Conservation (phyloP, 1,140 invertebrate species). For the Philopotamus ludificatus region DNA sequence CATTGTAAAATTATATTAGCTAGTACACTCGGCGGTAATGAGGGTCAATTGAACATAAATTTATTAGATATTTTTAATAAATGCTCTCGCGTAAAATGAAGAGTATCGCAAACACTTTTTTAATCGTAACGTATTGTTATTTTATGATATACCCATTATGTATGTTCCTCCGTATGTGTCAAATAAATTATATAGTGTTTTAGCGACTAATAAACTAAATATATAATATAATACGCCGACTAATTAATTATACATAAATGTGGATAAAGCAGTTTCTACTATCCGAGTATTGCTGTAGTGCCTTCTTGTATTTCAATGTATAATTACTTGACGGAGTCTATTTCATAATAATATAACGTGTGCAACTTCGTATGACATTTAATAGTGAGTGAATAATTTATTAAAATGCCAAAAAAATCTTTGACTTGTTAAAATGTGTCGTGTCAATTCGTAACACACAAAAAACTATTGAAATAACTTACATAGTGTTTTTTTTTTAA, state of each 20-base stretch:
- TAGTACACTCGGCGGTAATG: slow-evolving; percentile 27
- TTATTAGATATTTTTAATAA: background rate
- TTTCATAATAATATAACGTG: slow-evolving; percentile 1
- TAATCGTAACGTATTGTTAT: background rate
- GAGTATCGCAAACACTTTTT: background rate
- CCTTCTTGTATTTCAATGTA: slow-evolving; percentile 31
- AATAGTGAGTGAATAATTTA: background rate
- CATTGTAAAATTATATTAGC: slow-evolving; percentile 14
- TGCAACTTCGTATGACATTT: background rate
- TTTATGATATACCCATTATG: slow-evolving; percentile 7
- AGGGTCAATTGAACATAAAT: slow-evolving; percentile 36
- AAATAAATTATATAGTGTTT: slow-evolving; percentile 6
- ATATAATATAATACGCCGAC: background rate
- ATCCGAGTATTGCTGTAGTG: slow-evolving; percentile 40
- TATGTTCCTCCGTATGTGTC: slow-evolving; percentile 22
- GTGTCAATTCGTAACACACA: too few species aligned
- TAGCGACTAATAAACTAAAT: background rate
- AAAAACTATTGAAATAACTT: too few species aligned
- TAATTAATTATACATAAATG: too few species aligned
- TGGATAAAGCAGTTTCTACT: slow-evolving; percentile 7
- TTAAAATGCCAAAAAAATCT: too few species aligned
- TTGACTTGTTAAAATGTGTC: too few species aligned
- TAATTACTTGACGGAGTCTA: slow-evolving; percentile 6
- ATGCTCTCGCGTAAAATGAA: background rate
- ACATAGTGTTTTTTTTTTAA: too few species aligned